phyloP scores from a whole-genome alignment of 2,113 vertebrate genomes.

The Amphilophus citrinellus region DNA sequence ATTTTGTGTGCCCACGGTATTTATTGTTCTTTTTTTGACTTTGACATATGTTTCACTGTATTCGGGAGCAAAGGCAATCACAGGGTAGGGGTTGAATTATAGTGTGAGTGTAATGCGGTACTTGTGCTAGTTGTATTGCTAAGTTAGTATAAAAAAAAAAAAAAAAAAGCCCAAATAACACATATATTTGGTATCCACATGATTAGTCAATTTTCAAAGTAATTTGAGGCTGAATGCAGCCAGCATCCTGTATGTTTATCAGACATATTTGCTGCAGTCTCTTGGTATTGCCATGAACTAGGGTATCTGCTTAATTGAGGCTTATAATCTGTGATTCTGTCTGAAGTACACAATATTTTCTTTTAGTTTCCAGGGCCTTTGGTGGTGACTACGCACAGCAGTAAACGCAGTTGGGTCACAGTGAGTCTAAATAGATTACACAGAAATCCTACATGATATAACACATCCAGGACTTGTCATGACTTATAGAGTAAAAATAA shows the following conservation, averaged over 20 bases:
- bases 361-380: no score
- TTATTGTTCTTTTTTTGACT: conserved; percentile 2
- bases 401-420: no score
- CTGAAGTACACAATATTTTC: no score
- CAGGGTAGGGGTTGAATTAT: background rate
- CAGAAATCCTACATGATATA: no score
- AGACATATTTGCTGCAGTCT: background rate
- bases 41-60: background rate
- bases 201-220: background rate
- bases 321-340: no score
- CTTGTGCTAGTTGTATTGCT: background rate
- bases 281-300: background rate
- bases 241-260: background rate
- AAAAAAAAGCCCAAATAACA: background rate
- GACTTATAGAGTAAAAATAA: no score
- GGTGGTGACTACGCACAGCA: no score
- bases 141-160: background rate
- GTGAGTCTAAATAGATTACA: no score
- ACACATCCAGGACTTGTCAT: no score
- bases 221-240: background rate
- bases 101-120: background rate
- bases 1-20: background rate
- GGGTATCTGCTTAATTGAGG: no score
- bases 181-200: background rate
- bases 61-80: no score